phyloP scores from a whole-genome alignment of 2,888 invertebrate species.

The Apeira syringaria region DNA sequence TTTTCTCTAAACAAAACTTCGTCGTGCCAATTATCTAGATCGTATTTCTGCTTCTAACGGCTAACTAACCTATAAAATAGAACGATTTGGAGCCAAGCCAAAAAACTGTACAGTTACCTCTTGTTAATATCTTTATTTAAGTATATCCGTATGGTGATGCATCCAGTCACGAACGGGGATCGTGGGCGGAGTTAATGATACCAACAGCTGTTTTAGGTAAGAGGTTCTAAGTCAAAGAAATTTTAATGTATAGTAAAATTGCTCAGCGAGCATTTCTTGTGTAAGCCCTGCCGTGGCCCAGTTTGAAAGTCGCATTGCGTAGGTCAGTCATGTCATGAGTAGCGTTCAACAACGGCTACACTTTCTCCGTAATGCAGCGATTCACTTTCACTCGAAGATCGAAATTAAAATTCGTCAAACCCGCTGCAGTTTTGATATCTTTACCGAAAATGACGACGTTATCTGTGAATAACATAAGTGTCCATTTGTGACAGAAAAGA shows the following conservation, averaged over 20 bases:
- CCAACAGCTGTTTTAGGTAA: slow-evolving; percentile 35
- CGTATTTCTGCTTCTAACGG: slow-evolving; percentile 31
- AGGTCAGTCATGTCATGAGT: slow-evolving; percentile 63
- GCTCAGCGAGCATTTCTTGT: slow-evolving; percentile 52
- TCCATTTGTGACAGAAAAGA: slow-evolving; percentile 1
- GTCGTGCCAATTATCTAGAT: slow-evolving; percentile 30
- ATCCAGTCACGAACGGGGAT: slow-evolving; percentile 36
- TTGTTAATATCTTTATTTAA: slow-evolving; percentile 38
- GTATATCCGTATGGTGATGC: slow-evolving; percentile 36
- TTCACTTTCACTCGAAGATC: slow-evolving; percentile 64
- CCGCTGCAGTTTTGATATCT: slow-evolving; percentile 27
- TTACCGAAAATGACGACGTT: slow-evolving; percentile 2
- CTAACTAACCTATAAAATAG: slow-evolving; percentile 33
- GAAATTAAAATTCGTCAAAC: slow-evolving; percentile 34
- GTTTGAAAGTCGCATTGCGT: slow-evolving; percentile 67
- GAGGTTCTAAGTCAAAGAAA: slow-evolving; percentile 31
- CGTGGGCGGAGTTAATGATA: slow-evolving; percentile 39
- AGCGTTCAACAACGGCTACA: slow-evolving; percentile 44
- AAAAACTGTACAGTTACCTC: slow-evolving; percentile 38
- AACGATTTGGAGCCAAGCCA: slow-evolving; percentile 41
- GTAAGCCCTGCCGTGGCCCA: slow-evolving; percentile 61
- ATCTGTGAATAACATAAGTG: slow-evolving; percentile 2
- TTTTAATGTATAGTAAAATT: slow-evolving; percentile 40
- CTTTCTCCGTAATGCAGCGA: slow-evolving; percentile 63
- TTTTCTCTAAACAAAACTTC: slow-evolving; percentile 28